phyloP scores from a whole-genome alignment of 2,113 vertebrate genomes.

The Tinamus guttatus region DNA sequence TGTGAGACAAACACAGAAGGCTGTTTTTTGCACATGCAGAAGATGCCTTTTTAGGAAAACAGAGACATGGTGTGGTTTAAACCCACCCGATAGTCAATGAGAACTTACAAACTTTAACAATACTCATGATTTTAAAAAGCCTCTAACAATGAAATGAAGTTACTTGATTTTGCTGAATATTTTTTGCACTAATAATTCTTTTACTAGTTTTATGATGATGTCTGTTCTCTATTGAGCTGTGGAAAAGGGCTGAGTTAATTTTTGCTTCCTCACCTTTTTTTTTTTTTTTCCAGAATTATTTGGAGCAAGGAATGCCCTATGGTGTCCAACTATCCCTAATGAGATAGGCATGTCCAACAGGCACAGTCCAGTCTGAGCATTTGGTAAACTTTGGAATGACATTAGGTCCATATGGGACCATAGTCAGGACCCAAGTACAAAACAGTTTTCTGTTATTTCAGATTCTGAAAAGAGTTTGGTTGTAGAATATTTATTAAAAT shows the following conservation, averaged over 20 bases:
- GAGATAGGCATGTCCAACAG: background rate
- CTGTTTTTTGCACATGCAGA: background rate
- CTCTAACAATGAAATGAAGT: slow-evolving; percentile 19
- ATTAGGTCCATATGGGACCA: background rate
- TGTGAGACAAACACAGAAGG: slow-evolving; percentile 33
- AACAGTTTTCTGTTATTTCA: background rate
- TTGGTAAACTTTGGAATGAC: background rate
- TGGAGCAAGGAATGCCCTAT: background rate
- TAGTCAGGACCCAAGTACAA: background rate
- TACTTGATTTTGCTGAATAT: background rate
- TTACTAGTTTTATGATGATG: background rate
- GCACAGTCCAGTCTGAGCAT: background rate
- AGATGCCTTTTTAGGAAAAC: slow-evolving; percentile 45
- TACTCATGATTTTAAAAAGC: slow-evolving; percentile 28
- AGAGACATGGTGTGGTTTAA: slow-evolving; percentile 29
- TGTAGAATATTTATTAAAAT: background rate
- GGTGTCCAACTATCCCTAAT: background rate
- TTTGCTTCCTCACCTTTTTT: background rate
- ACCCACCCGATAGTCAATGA: background rate
- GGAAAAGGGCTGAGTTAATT: background rate
- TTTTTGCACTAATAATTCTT: slow-evolving; percentile 27
- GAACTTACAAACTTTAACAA: slow-evolving; percentile 13
- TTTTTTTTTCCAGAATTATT: background rate
- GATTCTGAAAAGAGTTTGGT: background rate
- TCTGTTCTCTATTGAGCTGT: background rate